Evolutionary conservation across 1,140 invertebrate species (phyloP).

Genomic region (Listronotus oregonensis): DNA sequence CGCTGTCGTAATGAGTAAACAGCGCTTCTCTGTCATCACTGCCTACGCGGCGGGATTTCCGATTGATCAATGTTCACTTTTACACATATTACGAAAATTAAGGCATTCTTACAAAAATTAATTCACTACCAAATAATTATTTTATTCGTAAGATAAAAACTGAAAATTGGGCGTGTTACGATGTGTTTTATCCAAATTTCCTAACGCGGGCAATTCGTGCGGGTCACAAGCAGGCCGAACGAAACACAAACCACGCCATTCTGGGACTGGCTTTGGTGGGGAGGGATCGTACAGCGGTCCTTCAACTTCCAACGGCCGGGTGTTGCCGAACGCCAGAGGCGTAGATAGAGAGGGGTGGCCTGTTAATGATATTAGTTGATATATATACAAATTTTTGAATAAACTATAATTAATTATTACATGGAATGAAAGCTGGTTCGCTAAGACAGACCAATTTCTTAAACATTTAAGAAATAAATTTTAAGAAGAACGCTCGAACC

Average conservation of each 20-base stretch:
- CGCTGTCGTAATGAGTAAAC: slow-evolving; percentile 22
- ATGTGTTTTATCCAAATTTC: slow-evolving; percentile 41
- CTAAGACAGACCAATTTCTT: too few species aligned
- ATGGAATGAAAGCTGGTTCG: too few species aligned
- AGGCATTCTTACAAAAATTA: background rate
- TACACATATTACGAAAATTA: slow-evolving; percentile 13
- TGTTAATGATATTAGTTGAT: background rate
- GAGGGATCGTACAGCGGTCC: slow-evolving; percentile 38
- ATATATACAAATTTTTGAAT: background rate
- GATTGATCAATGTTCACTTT: slow-evolving; percentile 19
- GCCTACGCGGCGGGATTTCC: slow-evolving; percentile 10
- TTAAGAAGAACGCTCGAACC: too few species aligned
- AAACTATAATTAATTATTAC: too few species aligned
- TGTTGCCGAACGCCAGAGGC: slow-evolving; percentile 26
- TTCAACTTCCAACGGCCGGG: slow-evolving; percentile 30
- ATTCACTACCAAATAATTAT: background rate
- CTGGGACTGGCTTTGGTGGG: slow-evolving; percentile 51
- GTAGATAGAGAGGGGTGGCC: background rate
- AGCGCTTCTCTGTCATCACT: slow-evolving; percentile 23
- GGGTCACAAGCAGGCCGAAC: slow-evolving; percentile 51
- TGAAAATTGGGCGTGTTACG: slow-evolving; percentile 48
- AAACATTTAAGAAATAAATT: too few species aligned
- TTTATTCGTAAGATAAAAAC: slow-evolving; percentile 34
- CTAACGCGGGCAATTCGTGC: slow-evolving; percentile 47
- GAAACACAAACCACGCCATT: slow-evolving; percentile 54